Evolutionary conservation across 2,888 invertebrate species (phyloP).

Genomic region (Monochamus alternatus): DNA sequence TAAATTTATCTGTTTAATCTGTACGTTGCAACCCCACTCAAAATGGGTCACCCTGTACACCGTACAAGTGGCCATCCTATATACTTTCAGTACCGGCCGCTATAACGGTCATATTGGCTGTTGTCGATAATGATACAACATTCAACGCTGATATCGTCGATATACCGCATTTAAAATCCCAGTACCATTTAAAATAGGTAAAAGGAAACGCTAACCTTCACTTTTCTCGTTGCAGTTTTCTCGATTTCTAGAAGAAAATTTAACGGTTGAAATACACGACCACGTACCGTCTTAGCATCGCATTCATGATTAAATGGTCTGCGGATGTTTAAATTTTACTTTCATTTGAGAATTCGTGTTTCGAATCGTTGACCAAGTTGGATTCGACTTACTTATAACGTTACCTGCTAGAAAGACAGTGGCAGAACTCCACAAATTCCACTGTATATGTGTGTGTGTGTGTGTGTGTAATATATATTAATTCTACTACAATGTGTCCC

Average conservation of each 20-base stretch:
- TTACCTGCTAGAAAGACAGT: constrained; percentile 21
- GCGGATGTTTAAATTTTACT: constrained; percentile 61
- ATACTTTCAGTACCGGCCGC: too few relatives aligned
- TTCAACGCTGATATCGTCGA: too few relatives aligned
- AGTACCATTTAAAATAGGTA: too few relatives aligned
- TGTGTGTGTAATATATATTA: background rate
- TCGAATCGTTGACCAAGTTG: constrained; percentile 55
- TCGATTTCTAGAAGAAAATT: constrained; percentile 19
- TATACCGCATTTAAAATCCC: too few relatives aligned
- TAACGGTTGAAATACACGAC: constrained; percentile 22
- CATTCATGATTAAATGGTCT: constrained; percentile 47
- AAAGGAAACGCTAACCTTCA: too few relatives aligned
- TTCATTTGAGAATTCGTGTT: constrained; percentile 61
- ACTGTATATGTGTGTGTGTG: too few relatives aligned
- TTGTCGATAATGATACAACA: too few relatives aligned
- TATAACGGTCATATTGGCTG: too few relatives aligned
- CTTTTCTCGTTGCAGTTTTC: background rate
- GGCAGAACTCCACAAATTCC: constrained; percentile 3
- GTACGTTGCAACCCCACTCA: too few relatives aligned
- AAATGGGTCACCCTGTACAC: too few relatives aligned
- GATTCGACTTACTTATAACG: constrained; percentile 35
- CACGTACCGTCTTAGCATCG: constrained; percentile 23
- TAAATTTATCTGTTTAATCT: too few relatives aligned
- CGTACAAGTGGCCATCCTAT: too few relatives aligned
- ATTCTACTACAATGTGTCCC: background rate